Evolutionary conservation across 2,888 invertebrate species (phyloP).

Genomic region (Cybosia mesomella): DNA sequence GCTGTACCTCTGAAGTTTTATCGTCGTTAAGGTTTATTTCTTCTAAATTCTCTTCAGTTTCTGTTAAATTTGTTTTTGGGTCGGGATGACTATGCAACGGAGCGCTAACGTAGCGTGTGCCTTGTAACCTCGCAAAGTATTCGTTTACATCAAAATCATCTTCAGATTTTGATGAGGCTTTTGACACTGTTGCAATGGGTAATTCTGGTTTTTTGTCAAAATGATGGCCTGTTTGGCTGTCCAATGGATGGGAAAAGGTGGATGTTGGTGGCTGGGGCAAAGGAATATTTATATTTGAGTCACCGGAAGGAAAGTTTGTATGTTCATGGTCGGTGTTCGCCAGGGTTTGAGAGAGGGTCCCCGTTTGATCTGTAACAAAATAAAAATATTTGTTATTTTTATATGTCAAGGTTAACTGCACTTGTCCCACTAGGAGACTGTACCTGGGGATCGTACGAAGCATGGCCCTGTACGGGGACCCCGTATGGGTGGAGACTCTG

Average conservation of each 20-base stretch:
- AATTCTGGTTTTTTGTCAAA: constrained; percentile 33
- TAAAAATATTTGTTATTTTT: constrained; percentile 22
- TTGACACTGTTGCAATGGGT: constrained; percentile 53
- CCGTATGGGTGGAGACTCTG: no score
- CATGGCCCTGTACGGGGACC: no score
- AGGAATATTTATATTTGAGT: constrained; percentile 61
- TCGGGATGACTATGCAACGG: constrained; percentile 79
- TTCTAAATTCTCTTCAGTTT: constrained; percentile 75
- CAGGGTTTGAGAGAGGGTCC: constrained; percentile 60
- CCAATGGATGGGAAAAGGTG: constrained; percentile 35
- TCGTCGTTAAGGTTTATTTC: constrained; percentile 78
- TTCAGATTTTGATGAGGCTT: constrained; percentile 65
- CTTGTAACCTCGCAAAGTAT: constrained; percentile 81
- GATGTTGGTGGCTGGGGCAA: constrained; percentile 39
- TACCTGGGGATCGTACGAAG: no score
- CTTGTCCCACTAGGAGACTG: no score
- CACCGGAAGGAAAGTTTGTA: constrained; percentile 65
- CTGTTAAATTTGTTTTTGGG: constrained; percentile 81
- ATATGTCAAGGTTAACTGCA: not conserved
- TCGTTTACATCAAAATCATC: constrained; percentile 84
- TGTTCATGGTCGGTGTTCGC: constrained; percentile 61
- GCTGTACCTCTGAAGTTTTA: constrained; percentile 60
- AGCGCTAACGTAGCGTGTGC: constrained; percentile 80
- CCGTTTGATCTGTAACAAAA: constrained; percentile 76
- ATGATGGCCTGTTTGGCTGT: constrained; percentile 23